Evolutionary conservation across 2,113 vertebrate genomes (phyloP).

Genomic region (Harpagus bidentatus): DNA sequence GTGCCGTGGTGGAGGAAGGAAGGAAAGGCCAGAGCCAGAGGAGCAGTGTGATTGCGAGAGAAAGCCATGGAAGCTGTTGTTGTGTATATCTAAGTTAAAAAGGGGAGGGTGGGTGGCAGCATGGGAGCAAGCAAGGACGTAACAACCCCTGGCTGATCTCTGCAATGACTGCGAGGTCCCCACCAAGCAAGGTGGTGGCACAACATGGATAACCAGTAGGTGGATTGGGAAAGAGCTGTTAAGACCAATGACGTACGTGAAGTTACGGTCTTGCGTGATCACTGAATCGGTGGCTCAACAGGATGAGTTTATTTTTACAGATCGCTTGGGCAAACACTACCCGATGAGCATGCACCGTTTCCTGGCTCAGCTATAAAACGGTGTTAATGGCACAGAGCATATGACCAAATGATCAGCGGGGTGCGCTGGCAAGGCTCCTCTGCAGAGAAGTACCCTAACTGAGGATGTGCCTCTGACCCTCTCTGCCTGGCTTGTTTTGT

Average conservation of each 20-base stretch:
- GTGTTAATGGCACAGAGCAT: background rate
- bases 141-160: background rate
- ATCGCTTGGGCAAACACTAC: background rate
- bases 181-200: background rate
- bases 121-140: background rate
- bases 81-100: background rate
- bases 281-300: background rate
- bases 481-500: background rate
- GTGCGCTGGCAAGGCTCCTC: background rate
- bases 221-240: background rate
- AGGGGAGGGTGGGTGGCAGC: background rate
- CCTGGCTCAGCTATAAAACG: background rate
- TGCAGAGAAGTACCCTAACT: background rate
- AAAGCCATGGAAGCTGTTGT: background rate
- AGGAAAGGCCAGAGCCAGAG: background rate
- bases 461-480: background rate
- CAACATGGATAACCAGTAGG: background rate
- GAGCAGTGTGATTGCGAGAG: background rate
- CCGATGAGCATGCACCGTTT: rapidly evolving
- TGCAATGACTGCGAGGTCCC: background rate
- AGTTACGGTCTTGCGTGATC: background rate
- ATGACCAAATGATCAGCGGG: background rate
- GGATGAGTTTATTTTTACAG: background rate
- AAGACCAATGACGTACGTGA: background rate
- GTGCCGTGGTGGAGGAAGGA: background rate